Base-by-base conservation (phyloP, 2,888 invertebrate genomes). In the Limnephilus lunatus region DNA sequence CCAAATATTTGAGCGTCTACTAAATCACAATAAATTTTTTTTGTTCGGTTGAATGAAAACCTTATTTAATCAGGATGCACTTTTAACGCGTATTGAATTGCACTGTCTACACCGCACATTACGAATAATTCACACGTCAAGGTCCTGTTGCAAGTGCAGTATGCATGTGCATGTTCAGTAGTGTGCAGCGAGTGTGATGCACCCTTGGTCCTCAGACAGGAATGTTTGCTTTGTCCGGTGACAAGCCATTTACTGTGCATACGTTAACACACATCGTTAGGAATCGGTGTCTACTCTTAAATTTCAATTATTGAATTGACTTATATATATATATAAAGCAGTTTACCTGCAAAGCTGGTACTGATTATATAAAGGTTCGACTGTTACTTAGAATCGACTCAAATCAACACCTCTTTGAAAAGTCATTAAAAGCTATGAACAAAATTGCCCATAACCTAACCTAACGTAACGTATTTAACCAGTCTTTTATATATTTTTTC, bases 171-270 rank as follows among this genome's bases (percentile, higher is more conserved):
- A 39, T 0, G 4, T 1, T 32, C n/a, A 32, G 35, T 5, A 25
- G 25, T 25, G 68, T 68, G 25, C 68, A 68, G 68, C 68, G 68
- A 68, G 68, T 68, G 68, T 68, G 68, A 68, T 68, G 68, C 68
- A 68, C 68, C n/a, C 68, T 68, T n/a, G 68, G 68, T 68, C 68
- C 68, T 68, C 68, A 68, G 68, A 68, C 68, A n/a, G 68, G 68
- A 68, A 68, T n/a, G 68, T 25, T 68, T 68, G 68, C 68, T 68
- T 68, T 68, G 68, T 68, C 68, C n/a, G 25, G 68, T 25, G 68
- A 68, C 68, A 9, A 68, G 68, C 25, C 25, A n/a, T 68, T n/a
- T 25, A 68, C n/a, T n/a, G 9, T 68, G 68, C 68, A 68, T 68
- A 53, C 19, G 25, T 53, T 53, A 53, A 25, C 68, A 68, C 9